phyloP scores from a whole-genome alignment of 2,113 vertebrate genomes.

The Leuciscus idus region DNA sequence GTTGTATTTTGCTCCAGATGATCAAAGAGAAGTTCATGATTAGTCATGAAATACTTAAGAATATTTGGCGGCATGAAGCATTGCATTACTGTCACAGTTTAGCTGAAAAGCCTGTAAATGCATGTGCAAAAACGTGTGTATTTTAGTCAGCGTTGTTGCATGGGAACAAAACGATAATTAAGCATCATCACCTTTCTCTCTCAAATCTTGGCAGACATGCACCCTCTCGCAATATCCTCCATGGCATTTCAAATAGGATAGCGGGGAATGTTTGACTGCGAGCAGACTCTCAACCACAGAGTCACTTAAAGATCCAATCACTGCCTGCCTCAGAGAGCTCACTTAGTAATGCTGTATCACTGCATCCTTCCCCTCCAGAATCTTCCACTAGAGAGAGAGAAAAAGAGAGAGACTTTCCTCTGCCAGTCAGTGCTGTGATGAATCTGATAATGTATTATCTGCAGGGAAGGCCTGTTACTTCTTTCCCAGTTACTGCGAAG shows the following conservation, averaged over 20 bases:
- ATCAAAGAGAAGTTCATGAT: conserved; percentile 17
- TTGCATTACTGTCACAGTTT: conserved; percentile 29
- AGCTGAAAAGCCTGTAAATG: neutral
- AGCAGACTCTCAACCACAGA: conserved; percentile 30
- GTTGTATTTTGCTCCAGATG: conserved; percentile 18
- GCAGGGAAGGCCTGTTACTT: conserved; percentile 34
- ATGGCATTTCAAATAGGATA: neutral
- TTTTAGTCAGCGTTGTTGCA: conserved; percentile 38
- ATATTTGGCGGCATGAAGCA: neutral
- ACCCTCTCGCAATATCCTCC: neutral
- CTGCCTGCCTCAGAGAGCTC: conserved; percentile 38
- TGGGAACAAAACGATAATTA: conserved; percentile 42
- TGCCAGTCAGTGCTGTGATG: neutral
- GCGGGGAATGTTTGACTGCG: conserved; percentile 25
- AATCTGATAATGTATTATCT: conserved; percentile 47
- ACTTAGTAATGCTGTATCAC: conserved; percentile 32
- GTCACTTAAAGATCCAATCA: conserved; percentile 32
- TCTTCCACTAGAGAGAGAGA: neutral
- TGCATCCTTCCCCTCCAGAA: conserved; percentile 31
- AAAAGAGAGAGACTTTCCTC: conserved; percentile 1
- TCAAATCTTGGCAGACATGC: conserved; percentile 1
- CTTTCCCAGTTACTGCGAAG: conserved; percentile 16
- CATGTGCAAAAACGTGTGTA: neutral
- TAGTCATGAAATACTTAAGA: conserved; percentile 21
- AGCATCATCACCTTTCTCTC: conserved; percentile 17